Conservation (phyloP, 2,888 invertebrate species). For the Aphidius colemani region DNA sequence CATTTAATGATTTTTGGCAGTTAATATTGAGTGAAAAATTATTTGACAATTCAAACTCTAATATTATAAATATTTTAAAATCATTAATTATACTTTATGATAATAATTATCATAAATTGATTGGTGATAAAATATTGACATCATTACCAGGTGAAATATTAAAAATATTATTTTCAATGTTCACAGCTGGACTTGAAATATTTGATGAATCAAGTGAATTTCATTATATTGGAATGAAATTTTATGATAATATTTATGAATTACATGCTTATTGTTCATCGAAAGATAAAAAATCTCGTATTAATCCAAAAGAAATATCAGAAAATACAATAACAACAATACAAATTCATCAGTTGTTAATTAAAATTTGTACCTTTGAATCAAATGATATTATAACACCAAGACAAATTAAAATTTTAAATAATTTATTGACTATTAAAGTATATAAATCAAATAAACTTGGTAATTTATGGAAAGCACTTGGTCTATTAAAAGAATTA, state of each 20-base stretch:
- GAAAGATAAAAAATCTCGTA: slow-evolving; percentile 15
- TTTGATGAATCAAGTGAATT: slow-evolving; percentile 13
- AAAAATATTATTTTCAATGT: slow-evolving; percentile 35
- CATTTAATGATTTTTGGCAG: slow-evolving; percentile 34
- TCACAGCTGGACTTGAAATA: slow-evolving; percentile 34
- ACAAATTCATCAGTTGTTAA: slow-evolving; percentile 42
- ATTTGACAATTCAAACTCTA: slow-evolving; percentile 9
- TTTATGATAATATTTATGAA: slow-evolving; percentile 29
- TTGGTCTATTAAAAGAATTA: slow-evolving; percentile 53
- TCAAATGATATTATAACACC: slow-evolving; percentile 34
- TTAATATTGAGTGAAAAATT: slow-evolving; percentile 24
- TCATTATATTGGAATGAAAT: slow-evolving; percentile 17
- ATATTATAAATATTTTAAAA: slow-evolving; percentile 37
- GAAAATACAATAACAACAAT: slow-evolving; percentile 39
- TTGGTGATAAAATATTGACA: slow-evolving; percentile 40
- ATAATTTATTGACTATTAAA: slow-evolving; percentile 44
- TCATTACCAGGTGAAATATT: slow-evolving; percentile 36
- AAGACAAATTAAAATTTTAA: slow-evolving; percentile 40
- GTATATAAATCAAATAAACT: slow-evolving; percentile 38
- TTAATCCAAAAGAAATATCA: slow-evolving; percentile 18
- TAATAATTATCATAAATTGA: slow-evolving; percentile 35
- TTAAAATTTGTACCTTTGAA: slow-evolving; percentile 43
- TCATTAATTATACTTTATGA: slow-evolving; percentile 42
- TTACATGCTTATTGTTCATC: slow-evolving; percentile 19
- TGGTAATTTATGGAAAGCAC: slow-evolving; percentile 47